phyloP scores from a whole-genome alignment of 2,888 invertebrate species.

The Cephus runcator region DNA sequence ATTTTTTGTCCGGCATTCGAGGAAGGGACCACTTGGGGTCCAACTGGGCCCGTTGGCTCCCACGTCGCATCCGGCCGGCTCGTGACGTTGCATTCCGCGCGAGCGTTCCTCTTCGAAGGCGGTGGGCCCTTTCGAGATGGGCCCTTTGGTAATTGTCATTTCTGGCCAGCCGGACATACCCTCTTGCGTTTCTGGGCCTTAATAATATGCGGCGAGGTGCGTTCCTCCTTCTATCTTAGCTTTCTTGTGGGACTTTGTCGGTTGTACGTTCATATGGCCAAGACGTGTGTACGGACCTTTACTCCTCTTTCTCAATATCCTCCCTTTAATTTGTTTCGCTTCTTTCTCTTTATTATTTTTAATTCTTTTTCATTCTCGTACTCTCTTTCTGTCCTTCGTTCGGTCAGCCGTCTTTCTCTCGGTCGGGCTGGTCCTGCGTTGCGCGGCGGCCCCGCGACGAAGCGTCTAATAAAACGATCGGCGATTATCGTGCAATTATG shows the following conservation, averaged over 20 bases:
- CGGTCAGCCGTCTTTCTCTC: background rate
- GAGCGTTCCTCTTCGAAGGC: conserved; percentile 8
- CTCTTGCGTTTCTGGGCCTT: conserved; percentile 38
- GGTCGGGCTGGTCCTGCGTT: background rate
- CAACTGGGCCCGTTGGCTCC: conserved; percentile 7
- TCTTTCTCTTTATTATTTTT: background rate
- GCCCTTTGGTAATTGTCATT: conserved; percentile 58
- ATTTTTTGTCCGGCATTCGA: background rate
- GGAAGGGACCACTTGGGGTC: background rate
- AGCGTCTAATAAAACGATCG: conserved; percentile 59
- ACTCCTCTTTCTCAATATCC: background rate
- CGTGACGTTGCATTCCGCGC: conserved; percentile 43
- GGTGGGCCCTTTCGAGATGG: conserved; percentile 33
- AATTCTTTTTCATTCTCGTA: background rate
- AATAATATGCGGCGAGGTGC: conserved; percentile 55
- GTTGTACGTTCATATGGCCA: background rate
- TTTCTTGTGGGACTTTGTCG: background rate
- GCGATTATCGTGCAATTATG: conserved; percentile 64
- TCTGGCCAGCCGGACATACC: conserved; percentile 57
- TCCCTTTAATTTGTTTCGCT: background rate
- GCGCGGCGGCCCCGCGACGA: conserved; percentile 8
- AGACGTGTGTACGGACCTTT: background rate
- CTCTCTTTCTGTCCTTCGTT: conserved; percentile 11
- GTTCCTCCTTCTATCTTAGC: background rate
- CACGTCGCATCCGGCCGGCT: conserved; percentile 20